Evolutionary conservation across 2,113 vertebrate genomes (phyloP).

Genomic region (Coryphaenoides rupestris): DNA sequence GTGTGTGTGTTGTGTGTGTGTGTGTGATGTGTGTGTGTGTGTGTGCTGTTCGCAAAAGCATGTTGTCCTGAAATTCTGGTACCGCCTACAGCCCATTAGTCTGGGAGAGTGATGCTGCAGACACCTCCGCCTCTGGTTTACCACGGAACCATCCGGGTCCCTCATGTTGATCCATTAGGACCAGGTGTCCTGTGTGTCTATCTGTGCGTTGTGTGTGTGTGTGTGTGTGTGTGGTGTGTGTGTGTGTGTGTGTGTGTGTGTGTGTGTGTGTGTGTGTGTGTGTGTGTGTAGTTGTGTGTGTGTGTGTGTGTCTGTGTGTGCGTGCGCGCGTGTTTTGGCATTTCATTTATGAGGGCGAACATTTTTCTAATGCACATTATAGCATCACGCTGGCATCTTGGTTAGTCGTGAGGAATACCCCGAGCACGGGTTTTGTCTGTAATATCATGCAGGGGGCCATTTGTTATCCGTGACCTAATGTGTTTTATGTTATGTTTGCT

Average conservation of each 20-base stretch:
- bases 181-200: constrained; percentile 46
- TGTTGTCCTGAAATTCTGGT: constrained; percentile 39
- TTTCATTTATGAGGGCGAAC: constrained; percentile 57
- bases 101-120: constrained; percentile 81
- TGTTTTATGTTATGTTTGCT: constrained; percentile 20
- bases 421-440: constrained; percentile 25
- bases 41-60: constrained; percentile 51
- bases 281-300: too few relatives aligned
- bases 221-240: too few relatives aligned
- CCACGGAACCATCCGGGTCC: constrained; percentile 27
- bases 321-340: constrained; percentile 16
- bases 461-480: constrained; percentile 29
- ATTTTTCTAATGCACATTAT: constrained; percentile 53
- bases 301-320: too few relatives aligned
- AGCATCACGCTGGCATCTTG: constrained; percentile 30
- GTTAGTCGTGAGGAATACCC: constrained; percentile 27
- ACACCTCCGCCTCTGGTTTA: constrained; percentile 53
- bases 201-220: too few relatives aligned
- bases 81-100: constrained; percentile 91
- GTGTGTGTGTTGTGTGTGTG: constrained; percentile 9
- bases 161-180: constrained; percentile 52
- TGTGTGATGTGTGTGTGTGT: constrained; percentile 6
- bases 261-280: too few relatives aligned
- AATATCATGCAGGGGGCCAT: constrained; percentile 24
- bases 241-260: too few relatives aligned